Evolutionary conservation across 2,797 vertebrate species (phyloP), one percentile per base, ranked within the genome.

Genomic region (Tragopan temminckii): DNA sequence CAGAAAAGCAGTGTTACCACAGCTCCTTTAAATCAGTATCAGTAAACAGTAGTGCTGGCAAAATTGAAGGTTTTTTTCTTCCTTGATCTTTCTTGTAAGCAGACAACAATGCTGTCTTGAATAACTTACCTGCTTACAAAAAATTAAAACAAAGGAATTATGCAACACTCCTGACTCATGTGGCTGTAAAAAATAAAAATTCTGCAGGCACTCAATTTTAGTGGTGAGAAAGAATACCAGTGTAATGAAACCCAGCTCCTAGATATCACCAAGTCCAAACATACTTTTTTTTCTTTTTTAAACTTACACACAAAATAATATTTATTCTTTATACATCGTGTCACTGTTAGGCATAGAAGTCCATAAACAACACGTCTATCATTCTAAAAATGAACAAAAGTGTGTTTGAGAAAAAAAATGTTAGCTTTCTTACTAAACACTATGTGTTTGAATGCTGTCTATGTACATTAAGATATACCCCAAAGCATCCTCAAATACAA

Each of bases 101-200:
- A 3, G 2, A 25, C 59, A 85, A 24, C 27, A 89, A 82, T 21
- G 42, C 0, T 77, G 18, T 80, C 62, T 66, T 67, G 45, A 79
- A 71, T 21, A 68, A 4, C 66, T 81, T 58, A 80, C 23, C 45
- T 61, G 14, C 35, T 62, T 50, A 70, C 12, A 48, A 85, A 70
- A 52, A 91, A 80, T 35, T 79, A 70, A 88, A 91, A 50, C 36
- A 81, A 82, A 82, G 29, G 16, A 59, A 59, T 11, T 74, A 59
- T 5, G 8, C 16, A 77, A 40, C 36, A 59, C 5, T 23, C 31
- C 14, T 48, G 46, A 12, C 12, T 48, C 46, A 25, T 2, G 24
- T 13, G 46, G 46, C 46, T 48, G 25, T 46, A 12, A 46, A 46
- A 46, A n/a, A n/a, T n/a, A n/a, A 20, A 12, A 23, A 11, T 23